phyloP scores from a whole-genome alignment of 2,113 vertebrate genomes.

The Zosterops pallidus region DNA sequence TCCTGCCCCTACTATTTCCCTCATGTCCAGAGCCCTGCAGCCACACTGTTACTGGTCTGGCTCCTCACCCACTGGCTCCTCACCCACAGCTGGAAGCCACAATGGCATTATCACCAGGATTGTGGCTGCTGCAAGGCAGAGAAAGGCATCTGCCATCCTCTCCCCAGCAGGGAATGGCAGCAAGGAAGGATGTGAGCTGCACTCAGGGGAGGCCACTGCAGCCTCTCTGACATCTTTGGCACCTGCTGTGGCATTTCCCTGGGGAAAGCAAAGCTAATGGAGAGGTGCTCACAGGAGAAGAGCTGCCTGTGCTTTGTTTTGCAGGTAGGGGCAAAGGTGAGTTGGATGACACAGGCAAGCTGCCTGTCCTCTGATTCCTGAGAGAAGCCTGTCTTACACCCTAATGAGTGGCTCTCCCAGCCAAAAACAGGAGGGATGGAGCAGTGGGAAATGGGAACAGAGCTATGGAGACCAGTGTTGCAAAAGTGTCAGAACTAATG shows the following conservation, averaged over 20 bases:
- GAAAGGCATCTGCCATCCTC: background rate
- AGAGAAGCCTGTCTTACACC: background rate
- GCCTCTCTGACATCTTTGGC: background rate
- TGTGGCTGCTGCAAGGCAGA: background rate
- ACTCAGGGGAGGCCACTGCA: background rate
- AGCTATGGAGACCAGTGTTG: background rate
- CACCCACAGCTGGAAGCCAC: background rate
- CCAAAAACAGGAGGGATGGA: background rate
- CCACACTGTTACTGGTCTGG: background rate
- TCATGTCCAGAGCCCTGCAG: background rate
- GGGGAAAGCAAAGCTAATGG: background rate
- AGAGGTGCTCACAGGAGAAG: background rate
- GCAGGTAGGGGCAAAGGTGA: background rate
- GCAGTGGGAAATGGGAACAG: background rate
- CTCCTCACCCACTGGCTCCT: background rate
- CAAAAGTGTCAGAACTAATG: background rate
- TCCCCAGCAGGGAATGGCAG: fast-evolving
- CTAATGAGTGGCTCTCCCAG: background rate
- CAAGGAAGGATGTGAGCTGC: background rate
- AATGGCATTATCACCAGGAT: background rate
- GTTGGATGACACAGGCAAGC: background rate
- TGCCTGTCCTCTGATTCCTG: background rate
- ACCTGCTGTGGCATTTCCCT: background rate
- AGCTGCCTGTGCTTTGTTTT: background rate
- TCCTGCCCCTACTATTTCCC: background rate